These are phyloP conservation scores for Prinia subflava DNA, from an alignment of 2,113 vertebrate species.

Conservation along the genomic window DNA sequence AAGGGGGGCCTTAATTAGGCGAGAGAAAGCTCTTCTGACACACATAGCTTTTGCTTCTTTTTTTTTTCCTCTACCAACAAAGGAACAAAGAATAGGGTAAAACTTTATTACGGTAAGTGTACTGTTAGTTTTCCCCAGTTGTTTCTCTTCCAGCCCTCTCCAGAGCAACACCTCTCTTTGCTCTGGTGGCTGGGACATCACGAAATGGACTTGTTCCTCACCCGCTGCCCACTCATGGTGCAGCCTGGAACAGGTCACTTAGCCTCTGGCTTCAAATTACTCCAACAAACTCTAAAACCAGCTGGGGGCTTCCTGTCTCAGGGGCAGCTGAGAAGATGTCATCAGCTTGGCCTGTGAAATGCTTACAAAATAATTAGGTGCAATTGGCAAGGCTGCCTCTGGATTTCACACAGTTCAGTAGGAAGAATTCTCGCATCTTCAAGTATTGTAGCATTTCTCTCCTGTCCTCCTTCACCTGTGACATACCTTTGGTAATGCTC, in stretches of 20 bases:
- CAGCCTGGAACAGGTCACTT: neutral
- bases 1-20: constrained; percentile 32
- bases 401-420: neutral
- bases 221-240: accelerated
- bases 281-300: neutral
- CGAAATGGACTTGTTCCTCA: neutral
- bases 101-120: constrained; percentile 9
- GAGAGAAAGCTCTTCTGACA: constrained; percentile 9
- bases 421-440: constrained; percentile 13
- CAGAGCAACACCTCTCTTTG: neutral
- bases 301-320: neutral
- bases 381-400: neutral
- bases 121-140: constrained; percentile 3
- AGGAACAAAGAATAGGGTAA: constrained; percentile 22
- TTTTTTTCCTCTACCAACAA: neutral
- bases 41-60: neutral
- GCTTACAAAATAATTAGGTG: neutral
- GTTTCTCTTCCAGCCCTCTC: constrained; percentile 2
- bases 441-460: neutral
- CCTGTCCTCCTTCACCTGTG: neutral
- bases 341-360: neutral
- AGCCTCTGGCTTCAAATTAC: neutral
- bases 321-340: neutral
- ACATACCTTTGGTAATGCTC: constrained; percentile 7
- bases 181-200: neutral